Evolutionary conservation across 2,797 vertebrate species (phyloP), one percentile per base, ranked within the genome.

Genomic region (Euthynnus affinis): DNA sequence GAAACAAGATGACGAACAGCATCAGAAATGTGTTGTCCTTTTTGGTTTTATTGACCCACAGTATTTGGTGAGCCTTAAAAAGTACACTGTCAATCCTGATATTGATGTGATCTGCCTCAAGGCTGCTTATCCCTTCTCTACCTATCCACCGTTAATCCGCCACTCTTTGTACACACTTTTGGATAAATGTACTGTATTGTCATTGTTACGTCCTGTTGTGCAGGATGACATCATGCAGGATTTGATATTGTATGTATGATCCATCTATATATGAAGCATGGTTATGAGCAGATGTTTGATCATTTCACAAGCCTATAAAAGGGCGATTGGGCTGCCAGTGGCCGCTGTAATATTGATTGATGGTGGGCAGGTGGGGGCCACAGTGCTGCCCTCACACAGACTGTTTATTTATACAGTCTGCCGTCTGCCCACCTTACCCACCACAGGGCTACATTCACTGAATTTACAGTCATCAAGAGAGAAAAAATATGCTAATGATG

Each of bases 231-330:
- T 34, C 59, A 48, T 67, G 63, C 76, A 70, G 87, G 71, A 72
- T 86, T 82, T 77, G 76, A 85, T 84, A 88, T 90, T 85, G 81
- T 84, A 88, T 78, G 88, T 91, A 76, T 78, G 80, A 87, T 87
- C 84, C 84, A 80, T 88, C 87, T 87, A 86, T 89, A 92, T 87
- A 90, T 91, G 87, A 92, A 90, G 89, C 71, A 87, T 84, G 84
- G 91, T 91, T 87, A 82, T 89, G 85, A 95, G 88, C 94, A 95
- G 93, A 95, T 95, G 94, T 94, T 94, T 94, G 92, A 95, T 94
- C 91, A 92, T 94, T 94, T 94, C 91, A 88, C 84, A 90, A 85
- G 88, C 90, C 89, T 91, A 93, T 93, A 91, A 93, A 93, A 94
- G 82, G 91, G 78, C 83, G 84, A 92, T 93, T 94, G 91, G 88